These are phyloP conservation scores for Ceratina australensis DNA, from an alignment of 1,140 invertebrate genomes.

Conservation along the genomic window DNA sequence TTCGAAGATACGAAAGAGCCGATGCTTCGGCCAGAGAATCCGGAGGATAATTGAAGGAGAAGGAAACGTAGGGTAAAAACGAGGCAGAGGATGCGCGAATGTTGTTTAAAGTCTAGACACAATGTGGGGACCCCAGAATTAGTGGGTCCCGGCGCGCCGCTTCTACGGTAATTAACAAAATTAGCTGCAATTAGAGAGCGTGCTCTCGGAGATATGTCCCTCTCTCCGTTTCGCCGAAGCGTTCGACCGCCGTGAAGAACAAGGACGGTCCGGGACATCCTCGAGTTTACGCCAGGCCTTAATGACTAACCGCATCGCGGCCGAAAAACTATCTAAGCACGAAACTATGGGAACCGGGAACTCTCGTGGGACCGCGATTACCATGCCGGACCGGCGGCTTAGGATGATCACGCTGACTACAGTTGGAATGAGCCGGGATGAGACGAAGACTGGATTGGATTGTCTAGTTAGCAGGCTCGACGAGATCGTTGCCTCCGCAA, in stretches of 20 bases:
- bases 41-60: conserved; percentile 50
- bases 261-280: conserved; percentile 7
- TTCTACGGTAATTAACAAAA: conserved; percentile 76
- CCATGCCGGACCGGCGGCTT: not conserved
- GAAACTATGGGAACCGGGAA: conserved; percentile 54
- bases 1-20: not conserved
- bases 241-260: not conserved
- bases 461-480: conserved; percentile 18
- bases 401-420: not conserved
- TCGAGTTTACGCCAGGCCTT: conserved; percentile 61
- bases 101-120: conserved; percentile 79
- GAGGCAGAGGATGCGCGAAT: conserved; percentile 67
- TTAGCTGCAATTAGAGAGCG: conserved; percentile 76
- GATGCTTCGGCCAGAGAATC: too few species aligned
- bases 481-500: conserved; percentile 23
- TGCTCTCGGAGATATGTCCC: conserved; percentile 36
- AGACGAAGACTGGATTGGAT: conserved; percentile 17
- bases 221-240: conserved; percentile 13
- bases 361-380: conserved; percentile 37
- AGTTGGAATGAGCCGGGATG: not conserved
- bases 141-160: conserved; percentile 64
- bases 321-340: conserved; percentile 53
- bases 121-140: conserved; percentile 76
- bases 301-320: conserved; percentile 63
- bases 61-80: conserved; percentile 25